A percentile compares a stretch with the other conserved stretches of the same genome.
These are phyloP conservation scores for Brenthis daphne DNA, from an alignment of 2,888 invertebrate species.

Conservation along the genomic window DNA sequence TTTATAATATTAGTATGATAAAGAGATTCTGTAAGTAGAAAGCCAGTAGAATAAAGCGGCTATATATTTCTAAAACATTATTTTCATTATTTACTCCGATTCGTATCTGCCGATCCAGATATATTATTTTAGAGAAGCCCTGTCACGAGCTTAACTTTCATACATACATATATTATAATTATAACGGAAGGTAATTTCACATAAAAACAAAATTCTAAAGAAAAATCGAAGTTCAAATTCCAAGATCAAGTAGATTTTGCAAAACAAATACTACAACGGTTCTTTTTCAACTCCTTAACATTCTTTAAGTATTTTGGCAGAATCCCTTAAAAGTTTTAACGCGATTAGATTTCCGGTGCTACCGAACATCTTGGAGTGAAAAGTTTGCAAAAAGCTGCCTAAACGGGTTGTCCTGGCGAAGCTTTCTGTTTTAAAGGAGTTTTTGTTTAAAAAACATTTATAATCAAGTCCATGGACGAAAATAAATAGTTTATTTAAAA, in stretches of 20 bases:
- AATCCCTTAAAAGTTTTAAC: constrained; percentile 32
- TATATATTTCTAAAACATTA: no score
- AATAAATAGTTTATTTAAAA: no score
- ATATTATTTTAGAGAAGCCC: no score
- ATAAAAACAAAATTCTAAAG: no score
- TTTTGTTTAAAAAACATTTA: constrained; percentile 14
- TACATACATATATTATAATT: no score
- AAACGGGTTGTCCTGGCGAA: constrained; percentile 18
- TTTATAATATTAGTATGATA: no score
- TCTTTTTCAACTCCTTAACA: constrained; percentile 22
- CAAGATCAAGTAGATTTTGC: background rate
- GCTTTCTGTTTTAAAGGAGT: constrained; percentile 18
- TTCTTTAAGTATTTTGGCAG: constrained; percentile 27
- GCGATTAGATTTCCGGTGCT: constrained; percentile 28
- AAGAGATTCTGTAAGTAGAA: no score
- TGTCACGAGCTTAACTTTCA: no score
- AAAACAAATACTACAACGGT: constrained; percentile 6
- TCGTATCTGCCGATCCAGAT: no score
- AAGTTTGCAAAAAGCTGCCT: constrained; percentile 27
- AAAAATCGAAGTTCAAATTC: background rate
- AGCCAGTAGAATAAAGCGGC: no score
- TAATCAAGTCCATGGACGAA: background rate
- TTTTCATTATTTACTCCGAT: no score
- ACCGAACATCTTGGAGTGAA: constrained; percentile 24
- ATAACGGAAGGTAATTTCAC: no score